Base-by-base conservation (phyloP, 1,140 invertebrate genomes). In the Agrilus planipennis region DNA sequence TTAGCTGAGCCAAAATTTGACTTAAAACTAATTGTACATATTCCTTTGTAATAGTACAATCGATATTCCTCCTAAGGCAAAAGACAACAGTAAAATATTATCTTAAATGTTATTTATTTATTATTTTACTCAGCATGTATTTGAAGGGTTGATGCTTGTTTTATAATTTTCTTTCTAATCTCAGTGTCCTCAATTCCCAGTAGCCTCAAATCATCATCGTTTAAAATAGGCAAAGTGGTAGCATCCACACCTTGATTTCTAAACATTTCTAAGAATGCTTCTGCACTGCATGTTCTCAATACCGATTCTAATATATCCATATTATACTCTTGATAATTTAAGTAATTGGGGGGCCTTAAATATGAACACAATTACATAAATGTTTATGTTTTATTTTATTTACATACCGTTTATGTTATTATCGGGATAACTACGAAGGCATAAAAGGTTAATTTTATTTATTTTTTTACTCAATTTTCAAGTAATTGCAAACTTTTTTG, bases 231-330 rank as follows among this genome's bases (percentile, higher is more conserved):
- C 23, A 49, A 37, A 28, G 9, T 29, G n/a, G 32, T 12, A 6
- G 38, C 21, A 12, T 42, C 32, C 12, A 49, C 39, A 10, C 22
- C 28, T 25, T 49, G 15, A 18, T 43, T 14, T n/a, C 27, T 42
- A 42, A 49, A 46, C 6, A 31, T 30, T 6, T 39, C 44, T 3
- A 49, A 10, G 29, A 42, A 41, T 10, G 34, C 19, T 30, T 43
- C 42, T 15, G 43, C 47, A 19, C 35, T 32, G 10, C 31, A 39
- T 11, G 47, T 21, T 25, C 44, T 30, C 30, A 49, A 43, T 15
- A 46, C 34, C 12, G 44, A 36, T 40, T 45, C 40, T 2, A 49
- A 15, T 23, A 46, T 23, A 28, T 46, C 39, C 47, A 42, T 49
- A 10, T 43, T 42, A 7, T 7, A 25, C 6, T 7, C n/a, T 7